Base-by-base conservation (phyloP, 2,797 vertebrate genomes). In the Rhynchonycteris naso region DNA sequence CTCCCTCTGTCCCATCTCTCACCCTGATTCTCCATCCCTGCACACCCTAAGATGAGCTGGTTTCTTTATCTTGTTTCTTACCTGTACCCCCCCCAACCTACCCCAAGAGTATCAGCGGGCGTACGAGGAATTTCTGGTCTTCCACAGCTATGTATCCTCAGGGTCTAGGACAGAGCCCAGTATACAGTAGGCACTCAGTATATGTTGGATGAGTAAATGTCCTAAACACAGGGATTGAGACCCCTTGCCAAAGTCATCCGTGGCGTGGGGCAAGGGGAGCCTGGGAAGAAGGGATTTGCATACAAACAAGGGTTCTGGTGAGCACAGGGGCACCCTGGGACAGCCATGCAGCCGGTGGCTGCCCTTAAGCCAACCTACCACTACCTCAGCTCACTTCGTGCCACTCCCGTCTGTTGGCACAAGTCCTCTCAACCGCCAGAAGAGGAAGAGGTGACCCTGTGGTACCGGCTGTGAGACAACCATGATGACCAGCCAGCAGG, bases 401-500 rank as follows among this genome's bases (percentile, higher is more conserved):
- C 47, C 28, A 6, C 35, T 75, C 10, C 35, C 16, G 4, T 10
- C 74, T 19, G 0, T 8, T 21, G 21, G 1, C 28, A 56, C 61
- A 26, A 22, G 16, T 13, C 16, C 30, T 1, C 35, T 33, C 59
- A 54, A 5, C 28, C 33, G 66, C 21, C n/a, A 24, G 5, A 43
- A 61, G 52, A 63, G 9, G 16, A 15, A 5, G 43, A 61, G 9
- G 28, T 2, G 7, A 85, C 59, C 5, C 4, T 0, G 0, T 2
- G 1, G 26, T 19, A 1, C 3, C 28, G 19, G 14, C 68, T 35
- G 18, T 22, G 24, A n/a, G 35, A 16, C 24, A 38, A 35, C 68
- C 24, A 0, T 3, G 19, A 80, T 1, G 2, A 72, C 13, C 28
- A 50, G 79, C 95, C 97, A 97, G 95, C 92, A 97, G 96, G 75